phyloP scores from a whole-genome alignment of 2,888 invertebrate species.

The Caenorhabditis imperialis region DNA sequence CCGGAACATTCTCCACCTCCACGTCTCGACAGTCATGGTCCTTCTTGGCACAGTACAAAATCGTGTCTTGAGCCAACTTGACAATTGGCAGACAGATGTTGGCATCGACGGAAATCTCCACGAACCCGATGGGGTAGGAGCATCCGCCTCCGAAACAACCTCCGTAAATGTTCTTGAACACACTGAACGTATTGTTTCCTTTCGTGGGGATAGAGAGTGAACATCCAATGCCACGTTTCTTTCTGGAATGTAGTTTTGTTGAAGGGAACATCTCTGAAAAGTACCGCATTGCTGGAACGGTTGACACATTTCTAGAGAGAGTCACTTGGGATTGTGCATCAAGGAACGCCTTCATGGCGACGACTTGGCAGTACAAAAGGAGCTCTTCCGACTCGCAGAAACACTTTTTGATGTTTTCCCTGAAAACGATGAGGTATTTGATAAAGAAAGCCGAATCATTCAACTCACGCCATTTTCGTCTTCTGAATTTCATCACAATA shows the following conservation, averaged over 20 bases:
- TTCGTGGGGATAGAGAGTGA: too few relatives aligned
- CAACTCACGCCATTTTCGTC: neutral
- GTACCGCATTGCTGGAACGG: too few relatives aligned
- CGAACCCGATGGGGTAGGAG: conserved; percentile 9
- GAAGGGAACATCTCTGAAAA: too few relatives aligned
- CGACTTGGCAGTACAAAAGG: conserved; percentile 44
- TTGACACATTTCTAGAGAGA: conserved; percentile 11
- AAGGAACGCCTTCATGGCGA: conserved; percentile 13
- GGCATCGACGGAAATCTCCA: conserved; percentile 11
- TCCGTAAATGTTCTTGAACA: too few relatives aligned
- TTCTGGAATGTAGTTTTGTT: too few relatives aligned
- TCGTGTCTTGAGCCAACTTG: conserved; percentile 4
- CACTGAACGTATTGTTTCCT: too few relatives aligned
- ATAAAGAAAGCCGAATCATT: too few relatives aligned
- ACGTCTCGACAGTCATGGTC: conserved; percentile 20
- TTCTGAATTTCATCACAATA: conserved; percentile 21
- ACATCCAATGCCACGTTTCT: too few relatives aligned
- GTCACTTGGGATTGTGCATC: neutral
- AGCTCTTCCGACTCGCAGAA: conserved; percentile 31
- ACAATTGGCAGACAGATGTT: conserved; percentile 14
- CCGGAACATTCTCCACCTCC: conserved; percentile 1
- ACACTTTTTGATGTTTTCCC: conserved; percentile 22
- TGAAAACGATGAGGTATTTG: too few relatives aligned
- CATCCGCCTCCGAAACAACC: conserved; percentile 38
- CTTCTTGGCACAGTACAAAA: conserved; percentile 5